Conservation (phyloP, 2,113 vertebrate genomes). For the Cebidichthys violaceus region DNA sequence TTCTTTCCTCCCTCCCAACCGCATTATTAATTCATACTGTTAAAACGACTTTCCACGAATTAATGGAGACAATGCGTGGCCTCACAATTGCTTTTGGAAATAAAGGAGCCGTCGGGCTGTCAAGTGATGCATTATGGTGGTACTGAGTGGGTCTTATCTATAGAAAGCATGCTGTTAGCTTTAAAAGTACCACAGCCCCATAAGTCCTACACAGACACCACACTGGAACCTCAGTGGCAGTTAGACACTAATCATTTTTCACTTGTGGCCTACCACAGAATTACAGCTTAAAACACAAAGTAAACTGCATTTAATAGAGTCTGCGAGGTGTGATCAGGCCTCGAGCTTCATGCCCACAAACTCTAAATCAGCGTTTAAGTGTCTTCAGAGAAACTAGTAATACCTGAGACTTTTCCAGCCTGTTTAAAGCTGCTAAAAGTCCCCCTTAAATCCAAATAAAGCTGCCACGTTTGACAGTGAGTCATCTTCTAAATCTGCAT, state of each 20-base stretch:
- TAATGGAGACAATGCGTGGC: slow-evolving; percentile 83
- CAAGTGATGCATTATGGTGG: slow-evolving; percentile 79
- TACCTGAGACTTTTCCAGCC: background rate
- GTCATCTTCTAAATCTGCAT: slow-evolving; percentile 36
- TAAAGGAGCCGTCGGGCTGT: slow-evolving; percentile 72
- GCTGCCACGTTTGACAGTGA: slow-evolving; percentile 26
- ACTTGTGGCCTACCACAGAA: slow-evolving; percentile 73
- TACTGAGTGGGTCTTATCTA: slow-evolving; percentile 79
- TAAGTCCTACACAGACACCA: slow-evolving; percentile 59
- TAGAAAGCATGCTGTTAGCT: slow-evolving; percentile 75
- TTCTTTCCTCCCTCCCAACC: slow-evolving; percentile 80
- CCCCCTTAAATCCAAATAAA: background rate
- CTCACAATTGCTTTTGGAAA: slow-evolving; percentile 79
- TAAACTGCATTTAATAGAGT: slow-evolving; percentile 60
- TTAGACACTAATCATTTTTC: slow-evolving; percentile 61
- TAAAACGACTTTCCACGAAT: slow-evolving; percentile 88
- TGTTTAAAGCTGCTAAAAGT: slow-evolving; percentile 5
- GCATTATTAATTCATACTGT: slow-evolving; percentile 89
- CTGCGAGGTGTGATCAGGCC: slow-evolving; percentile 26
- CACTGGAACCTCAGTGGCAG: slow-evolving; percentile 60
- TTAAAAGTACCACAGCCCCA: slow-evolving; percentile 52
- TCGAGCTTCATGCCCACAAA: background rate
- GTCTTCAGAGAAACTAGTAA: background rate
- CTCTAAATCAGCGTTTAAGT: background rate
- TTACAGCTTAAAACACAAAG: slow-evolving; percentile 53